Evolutionary conservation across 2,113 vertebrate genomes (phyloP).

Genomic region (Sylvilagus bachmani): DNA sequence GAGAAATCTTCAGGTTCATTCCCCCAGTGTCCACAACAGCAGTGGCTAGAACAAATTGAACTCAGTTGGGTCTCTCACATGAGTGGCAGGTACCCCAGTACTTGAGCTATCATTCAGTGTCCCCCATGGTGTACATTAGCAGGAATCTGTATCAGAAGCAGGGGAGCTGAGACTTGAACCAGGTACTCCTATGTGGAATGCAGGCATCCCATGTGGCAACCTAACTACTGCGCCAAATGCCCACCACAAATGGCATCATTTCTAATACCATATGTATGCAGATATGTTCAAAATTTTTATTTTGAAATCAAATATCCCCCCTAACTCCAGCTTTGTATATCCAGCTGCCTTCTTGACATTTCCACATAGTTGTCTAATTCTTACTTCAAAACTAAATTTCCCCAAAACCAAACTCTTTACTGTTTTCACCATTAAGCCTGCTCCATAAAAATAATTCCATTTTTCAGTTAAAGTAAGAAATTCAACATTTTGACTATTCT

Average conservation of each 20-base stretch:
- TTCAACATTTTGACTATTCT: background rate
- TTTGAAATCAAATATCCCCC: background rate
- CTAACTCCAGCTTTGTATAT: background rate
- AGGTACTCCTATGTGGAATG: too few relatives aligned
- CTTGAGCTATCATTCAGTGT: too few relatives aligned
- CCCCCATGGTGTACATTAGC: too few relatives aligned
- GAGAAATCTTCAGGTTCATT: too few relatives aligned
- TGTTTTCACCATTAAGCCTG: background rate
- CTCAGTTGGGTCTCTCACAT: too few relatives aligned
- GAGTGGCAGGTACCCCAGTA: too few relatives aligned
- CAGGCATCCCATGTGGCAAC: too few relatives aligned
- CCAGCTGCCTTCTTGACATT: conserved; percentile 10
- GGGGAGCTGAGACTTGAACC: too few relatives aligned
- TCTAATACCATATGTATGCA: background rate
- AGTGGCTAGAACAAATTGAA: too few relatives aligned
- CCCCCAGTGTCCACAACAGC: too few relatives aligned
- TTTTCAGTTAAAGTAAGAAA: background rate
- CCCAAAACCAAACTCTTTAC: background rate
- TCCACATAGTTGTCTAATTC: background rate
- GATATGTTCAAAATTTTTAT: background rate
- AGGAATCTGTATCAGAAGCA: too few relatives aligned
- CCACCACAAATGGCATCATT: background rate
- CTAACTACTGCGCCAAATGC: too few relatives aligned
- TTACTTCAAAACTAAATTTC: conserved; percentile 29
- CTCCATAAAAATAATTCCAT: background rate